phyloP scores from a whole-genome alignment of 1,140 invertebrate genomes.

The Leptinotarsa defecta region DNA sequence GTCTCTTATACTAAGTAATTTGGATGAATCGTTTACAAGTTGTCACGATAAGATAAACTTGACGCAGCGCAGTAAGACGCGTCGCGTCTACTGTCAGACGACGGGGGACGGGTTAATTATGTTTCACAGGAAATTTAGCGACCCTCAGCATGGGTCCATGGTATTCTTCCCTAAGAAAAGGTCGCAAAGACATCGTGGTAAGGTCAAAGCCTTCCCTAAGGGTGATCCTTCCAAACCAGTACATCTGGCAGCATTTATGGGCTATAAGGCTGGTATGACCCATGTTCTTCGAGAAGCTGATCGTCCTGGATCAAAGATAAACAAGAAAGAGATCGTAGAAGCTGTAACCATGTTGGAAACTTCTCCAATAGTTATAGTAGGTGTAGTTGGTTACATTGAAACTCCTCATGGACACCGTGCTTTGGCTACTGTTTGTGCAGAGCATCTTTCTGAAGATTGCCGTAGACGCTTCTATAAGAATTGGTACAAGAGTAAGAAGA shows the following conservation, averaged over 20 bases:
- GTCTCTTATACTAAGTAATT: no score
- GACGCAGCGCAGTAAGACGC: no score
- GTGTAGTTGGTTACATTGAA: conserved; percentile 97
- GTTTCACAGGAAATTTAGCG: conserved; percentile 99
- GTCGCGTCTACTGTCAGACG: no score
- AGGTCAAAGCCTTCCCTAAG: conserved; percentile 99
- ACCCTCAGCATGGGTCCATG: conserved; percentile 99
- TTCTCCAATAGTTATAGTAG: conserved; percentile 97
- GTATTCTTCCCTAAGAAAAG: conserved; percentile 99
- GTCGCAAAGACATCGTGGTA: conserved; percentile 92
- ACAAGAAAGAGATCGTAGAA: conserved; percentile 99
- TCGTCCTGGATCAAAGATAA: conserved; percentile 98
- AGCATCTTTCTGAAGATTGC: conserved; percentile 98
- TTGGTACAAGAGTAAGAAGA: conserved; percentile 89
- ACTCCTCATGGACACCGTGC: conserved; percentile 95
- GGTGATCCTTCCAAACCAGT: conserved; percentile 96
- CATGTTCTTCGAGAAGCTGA: conserved; percentile 99
- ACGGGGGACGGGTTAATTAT: no score
- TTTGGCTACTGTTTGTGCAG: conserved; percentile 96
- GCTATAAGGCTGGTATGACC: conserved; percentile 99
- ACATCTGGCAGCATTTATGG: conserved; percentile 96
- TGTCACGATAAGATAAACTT: no score
- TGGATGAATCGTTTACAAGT: no score
- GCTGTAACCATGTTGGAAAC: conserved; percentile 98
- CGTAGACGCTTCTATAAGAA: conserved; percentile 91